phyloP scores from a whole-genome alignment of 1,140 invertebrate genomes.

The Episyrphus balteatus region DNA sequence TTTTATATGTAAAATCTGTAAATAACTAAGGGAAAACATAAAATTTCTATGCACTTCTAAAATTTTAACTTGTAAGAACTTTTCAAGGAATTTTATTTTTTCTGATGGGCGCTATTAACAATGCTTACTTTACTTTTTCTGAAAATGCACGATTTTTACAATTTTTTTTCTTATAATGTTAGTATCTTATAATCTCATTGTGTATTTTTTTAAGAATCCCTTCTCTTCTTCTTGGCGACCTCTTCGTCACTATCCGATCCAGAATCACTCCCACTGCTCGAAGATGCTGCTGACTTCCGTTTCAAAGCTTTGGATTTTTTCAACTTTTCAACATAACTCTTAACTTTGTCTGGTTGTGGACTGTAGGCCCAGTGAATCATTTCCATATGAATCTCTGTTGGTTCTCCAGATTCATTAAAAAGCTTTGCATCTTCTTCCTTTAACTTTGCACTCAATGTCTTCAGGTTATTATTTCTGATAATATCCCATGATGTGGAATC shows the following conservation, averaged over 20 bases:
- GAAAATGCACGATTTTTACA: not conserved
- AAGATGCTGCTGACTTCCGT: constrained; percentile 16
- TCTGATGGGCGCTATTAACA: no score
- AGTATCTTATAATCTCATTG: no score
- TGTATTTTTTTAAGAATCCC: no score
- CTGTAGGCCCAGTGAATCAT: constrained; percentile 55
- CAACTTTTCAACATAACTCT: constrained; percentile 21
- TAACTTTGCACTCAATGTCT: constrained; percentile 44
- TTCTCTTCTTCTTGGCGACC: no score
- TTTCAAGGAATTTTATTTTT: no score
- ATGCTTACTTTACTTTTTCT: no score
- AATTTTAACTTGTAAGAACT: no score
- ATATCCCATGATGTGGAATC: constrained; percentile 51
- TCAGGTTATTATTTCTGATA: constrained; percentile 45
- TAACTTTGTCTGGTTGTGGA: constrained; percentile 43
- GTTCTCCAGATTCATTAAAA: constrained; percentile 45
- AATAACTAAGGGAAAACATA: no score
- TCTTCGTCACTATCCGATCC: constrained; percentile 9
- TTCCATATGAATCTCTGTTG: constrained; percentile 46
- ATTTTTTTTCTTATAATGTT: no score
- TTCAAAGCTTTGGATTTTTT: constrained; percentile 14
- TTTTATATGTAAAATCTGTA: no score
- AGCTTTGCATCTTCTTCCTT: constrained; percentile 39
- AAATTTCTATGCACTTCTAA: no score
- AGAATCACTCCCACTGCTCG: constrained; percentile 6